phyloP scores from a whole-genome alignment of 2,797 vertebrate species.

The Hafferia zeledoni region DNA sequence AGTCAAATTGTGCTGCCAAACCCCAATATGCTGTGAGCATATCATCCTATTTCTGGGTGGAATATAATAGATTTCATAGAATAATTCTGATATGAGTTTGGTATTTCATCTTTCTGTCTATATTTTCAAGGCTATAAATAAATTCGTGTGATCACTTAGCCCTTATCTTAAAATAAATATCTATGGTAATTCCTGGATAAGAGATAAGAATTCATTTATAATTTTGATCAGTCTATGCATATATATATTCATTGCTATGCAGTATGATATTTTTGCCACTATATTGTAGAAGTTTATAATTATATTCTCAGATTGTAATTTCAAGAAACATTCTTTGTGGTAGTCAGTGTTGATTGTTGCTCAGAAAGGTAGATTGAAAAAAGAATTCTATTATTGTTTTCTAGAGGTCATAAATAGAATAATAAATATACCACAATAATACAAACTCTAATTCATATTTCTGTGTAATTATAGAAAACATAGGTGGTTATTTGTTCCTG shows the following conservation, averaged over 20 bases:
- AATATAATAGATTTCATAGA: not conserved
- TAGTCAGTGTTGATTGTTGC: not conserved
- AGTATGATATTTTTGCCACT: not conserved
- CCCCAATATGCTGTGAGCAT: not conserved
- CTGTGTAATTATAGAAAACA: slow-evolving; percentile 47
- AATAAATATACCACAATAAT: not conserved
- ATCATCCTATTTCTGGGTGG: not conserved
- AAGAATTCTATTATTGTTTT: not conserved
- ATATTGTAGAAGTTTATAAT: not conserved
- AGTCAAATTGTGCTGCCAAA: slow-evolving; percentile 7
- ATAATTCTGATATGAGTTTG: slow-evolving; percentile 5
- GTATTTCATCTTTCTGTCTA: not conserved
- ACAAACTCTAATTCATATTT: slow-evolving; percentile 41
- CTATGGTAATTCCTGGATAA: not conserved
- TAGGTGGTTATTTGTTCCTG: slow-evolving; percentile 44
- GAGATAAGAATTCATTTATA: not conserved
- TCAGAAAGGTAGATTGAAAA: not conserved
- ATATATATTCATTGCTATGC: not conserved
- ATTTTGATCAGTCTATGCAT: not conserved
- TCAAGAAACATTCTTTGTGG: not conserved
- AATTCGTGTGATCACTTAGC: not conserved
- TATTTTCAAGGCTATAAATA: slow-evolving; percentile 19
- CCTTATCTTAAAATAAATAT: not conserved
- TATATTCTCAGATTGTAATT: not conserved
- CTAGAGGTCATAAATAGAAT: slow-evolving; percentile 11